Evolutionary conservation across 2,797 vertebrate species (phyloP).

Genomic region (Pantherophis alleghaniensis): DNA sequence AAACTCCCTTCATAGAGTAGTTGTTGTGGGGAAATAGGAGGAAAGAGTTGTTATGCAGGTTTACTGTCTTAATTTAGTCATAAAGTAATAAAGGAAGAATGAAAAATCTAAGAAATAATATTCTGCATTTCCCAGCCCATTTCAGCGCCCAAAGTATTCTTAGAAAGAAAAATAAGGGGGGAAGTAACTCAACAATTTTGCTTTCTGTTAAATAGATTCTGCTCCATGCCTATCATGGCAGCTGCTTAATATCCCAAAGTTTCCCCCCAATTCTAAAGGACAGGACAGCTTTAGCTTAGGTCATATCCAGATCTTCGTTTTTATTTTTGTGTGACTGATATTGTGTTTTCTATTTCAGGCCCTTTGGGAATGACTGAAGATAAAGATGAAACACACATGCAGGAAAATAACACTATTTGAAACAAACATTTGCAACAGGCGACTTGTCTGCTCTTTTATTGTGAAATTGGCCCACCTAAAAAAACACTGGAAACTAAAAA

Average conservation of each 20-base stretch:
- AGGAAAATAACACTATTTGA: not conserved
- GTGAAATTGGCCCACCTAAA: not conserved
- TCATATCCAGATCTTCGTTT: not conserved
- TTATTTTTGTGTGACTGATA: not conserved
- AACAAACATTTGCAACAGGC: not conserved
- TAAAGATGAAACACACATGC: not conserved
- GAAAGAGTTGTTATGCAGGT: not conserved
- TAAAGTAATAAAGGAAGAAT: not conserved
- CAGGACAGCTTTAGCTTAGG: not conserved
- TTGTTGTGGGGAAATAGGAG: not conserved
- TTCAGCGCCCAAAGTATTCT: not conserved
- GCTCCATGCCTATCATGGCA: not conserved
- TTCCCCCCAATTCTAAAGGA: not conserved
- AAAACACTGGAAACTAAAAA: not conserved
- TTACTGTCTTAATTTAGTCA: not conserved
- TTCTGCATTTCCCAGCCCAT: not conserved
- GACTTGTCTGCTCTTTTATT: not conserved
- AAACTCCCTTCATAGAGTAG: not conserved
- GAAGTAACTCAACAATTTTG: not conserved
- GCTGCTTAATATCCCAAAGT: not conserved
- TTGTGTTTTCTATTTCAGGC: not conserved
- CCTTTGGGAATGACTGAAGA: not conserved
- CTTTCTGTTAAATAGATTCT: not conserved
- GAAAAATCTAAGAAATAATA: not conserved
- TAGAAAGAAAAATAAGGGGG: not conserved